Base-by-base conservation (phyloP, 2,888 invertebrate genomes). In the Trimorus sp. region DNA sequence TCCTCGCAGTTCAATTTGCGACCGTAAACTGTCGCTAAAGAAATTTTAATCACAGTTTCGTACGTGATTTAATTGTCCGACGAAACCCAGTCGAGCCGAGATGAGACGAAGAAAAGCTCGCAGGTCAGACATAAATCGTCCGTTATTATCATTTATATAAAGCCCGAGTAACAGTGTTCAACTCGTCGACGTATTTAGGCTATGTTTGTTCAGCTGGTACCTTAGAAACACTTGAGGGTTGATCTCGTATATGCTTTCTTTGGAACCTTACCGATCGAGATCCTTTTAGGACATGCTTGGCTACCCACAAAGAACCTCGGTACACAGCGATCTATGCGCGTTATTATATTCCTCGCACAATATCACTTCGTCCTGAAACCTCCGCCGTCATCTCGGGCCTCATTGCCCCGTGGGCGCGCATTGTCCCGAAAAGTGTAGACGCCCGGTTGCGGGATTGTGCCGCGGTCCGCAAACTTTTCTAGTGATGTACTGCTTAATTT, bases 301-400 rank as follows among this genome's bases (percentile, higher is more conserved):
- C 91, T 91, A 89, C 87, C 91, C 91, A 89, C 91, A 90, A 91
- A 91, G 89, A 88, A 87, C 78, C 78, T 77, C 69, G 69, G 70
- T 73, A 86, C 86, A 87, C 26, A 71, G 14, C 87, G 88, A 85
- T 87, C 85, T 87, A 87, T 87, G 86, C 89, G 87, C 89, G 87
- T 90, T 89, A 90, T 91, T 91, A 91, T 91, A 88, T 89, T 89
- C 89, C 89, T 90, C 89, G 89, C 89, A 90, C 90, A 90, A 91
- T 90, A 89, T 90, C 90, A 87, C 87, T 89, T 87, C 87, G 87
- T 84, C 83, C 84, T 82, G 84, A 73, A 78, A 75, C 65, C 73
- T 68, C 68, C 74, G 49, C 37, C 82, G 79, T 75, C 75, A 70
- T 71, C 66, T 73, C 15, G 54, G 62, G 49, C 62, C 82, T 79